Conservation (phyloP, 2,888 invertebrate genomes). For the Oxystoma pomonae region DNA sequence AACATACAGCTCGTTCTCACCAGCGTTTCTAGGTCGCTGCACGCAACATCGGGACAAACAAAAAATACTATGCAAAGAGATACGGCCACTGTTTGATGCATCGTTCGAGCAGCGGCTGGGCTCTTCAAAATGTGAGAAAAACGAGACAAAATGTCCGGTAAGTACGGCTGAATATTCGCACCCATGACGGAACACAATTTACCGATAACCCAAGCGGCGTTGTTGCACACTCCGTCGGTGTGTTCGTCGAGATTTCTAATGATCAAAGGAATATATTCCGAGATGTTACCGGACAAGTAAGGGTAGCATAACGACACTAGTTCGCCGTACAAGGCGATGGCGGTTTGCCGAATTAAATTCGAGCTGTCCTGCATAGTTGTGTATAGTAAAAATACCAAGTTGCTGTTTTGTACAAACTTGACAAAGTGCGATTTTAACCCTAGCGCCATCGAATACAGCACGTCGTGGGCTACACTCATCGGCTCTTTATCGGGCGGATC, state of each 20-base stretch:
- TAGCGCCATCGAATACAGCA: slow-evolving; percentile 67
- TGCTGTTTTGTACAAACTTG: slow-evolving; percentile 60
- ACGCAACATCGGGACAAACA: slow-evolving; percentile 90
- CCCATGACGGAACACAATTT: slow-evolving; percentile 96
- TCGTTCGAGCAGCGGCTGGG: slow-evolving; percentile 91
- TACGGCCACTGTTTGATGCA: slow-evolving; percentile 98
- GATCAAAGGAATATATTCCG: slow-evolving; percentile 92
- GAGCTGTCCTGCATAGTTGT: slow-evolving; percentile 71
- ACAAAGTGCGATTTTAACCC: slow-evolving; percentile 66
- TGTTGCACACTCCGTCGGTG: slow-evolving; percentile 97
- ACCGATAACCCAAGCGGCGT: slow-evolving; percentile 99
- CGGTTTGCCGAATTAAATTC: slow-evolving; percentile 70
- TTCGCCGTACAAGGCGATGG: slow-evolving; percentile 73
- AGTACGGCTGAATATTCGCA: slow-evolving; percentile 85
- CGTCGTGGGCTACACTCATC: slow-evolving; percentile 71
- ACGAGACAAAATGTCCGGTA: slow-evolving; percentile 81
- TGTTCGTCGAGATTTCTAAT: slow-evolving; percentile 95
- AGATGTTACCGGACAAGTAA: slow-evolving; percentile 89
- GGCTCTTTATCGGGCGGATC: slow-evolving; percentile 67
- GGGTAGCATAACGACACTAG: slow-evolving; percentile 75
- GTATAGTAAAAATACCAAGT: slow-evolving; percentile 62
- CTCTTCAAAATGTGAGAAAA: slow-evolving; percentile 92
- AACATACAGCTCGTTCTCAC: slow-evolving; percentile 98
- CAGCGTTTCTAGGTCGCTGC: slow-evolving; percentile 93
- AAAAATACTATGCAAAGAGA: slow-evolving; percentile 99